Evolutionary conservation across 2,797 vertebrate species (phyloP).

Genomic region (Micropoecilia bifurca): DNA sequence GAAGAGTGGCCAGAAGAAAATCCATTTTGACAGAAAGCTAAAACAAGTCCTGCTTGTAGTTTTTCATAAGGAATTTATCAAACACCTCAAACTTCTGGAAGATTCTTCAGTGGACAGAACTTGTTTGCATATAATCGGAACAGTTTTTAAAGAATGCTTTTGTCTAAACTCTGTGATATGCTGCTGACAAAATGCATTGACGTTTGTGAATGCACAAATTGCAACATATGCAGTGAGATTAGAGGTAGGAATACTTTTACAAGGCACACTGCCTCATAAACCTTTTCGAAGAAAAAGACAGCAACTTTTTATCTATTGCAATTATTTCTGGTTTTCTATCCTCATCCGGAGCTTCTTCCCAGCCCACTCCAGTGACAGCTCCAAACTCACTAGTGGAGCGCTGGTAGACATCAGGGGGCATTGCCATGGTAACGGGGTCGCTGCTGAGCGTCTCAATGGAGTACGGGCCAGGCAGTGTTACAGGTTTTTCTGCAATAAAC

Average conservation of each 20-base stretch:
- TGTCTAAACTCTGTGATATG: neutral
- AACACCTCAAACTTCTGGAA: neutral
- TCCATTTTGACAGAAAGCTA: neutral
- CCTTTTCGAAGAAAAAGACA: neutral
- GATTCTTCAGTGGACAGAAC: neutral
- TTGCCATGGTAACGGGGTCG: slow-evolving; percentile 77
- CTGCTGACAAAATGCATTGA: neutral
- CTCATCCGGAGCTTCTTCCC: slow-evolving; percentile 8
- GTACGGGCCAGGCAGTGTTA: slow-evolving; percentile 81
- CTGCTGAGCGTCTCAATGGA: slow-evolving; percentile 78
- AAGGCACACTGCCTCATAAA: neutral
- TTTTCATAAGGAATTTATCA: neutral
- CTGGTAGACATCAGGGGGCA: slow-evolving; percentile 74
- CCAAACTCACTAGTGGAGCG: slow-evolving; percentile 46
- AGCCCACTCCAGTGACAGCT: slow-evolving; percentile 49
- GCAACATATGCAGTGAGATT: neutral
- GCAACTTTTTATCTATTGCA: neutral
- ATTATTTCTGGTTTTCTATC: neutral
- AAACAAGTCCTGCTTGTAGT: neutral
- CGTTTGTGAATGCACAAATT: neutral
- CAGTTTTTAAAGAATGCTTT: neutral
- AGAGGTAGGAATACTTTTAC: neutral
- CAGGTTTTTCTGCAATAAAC: slow-evolving; percentile 87
- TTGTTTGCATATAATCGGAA: neutral
- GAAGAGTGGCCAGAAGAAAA: neutral